Percentiles rank a stretch among this genome's conserved stretches.
Conservation (phyloP, 2,888 invertebrate genomes). For the Sminthurinus aureus region DNA sequence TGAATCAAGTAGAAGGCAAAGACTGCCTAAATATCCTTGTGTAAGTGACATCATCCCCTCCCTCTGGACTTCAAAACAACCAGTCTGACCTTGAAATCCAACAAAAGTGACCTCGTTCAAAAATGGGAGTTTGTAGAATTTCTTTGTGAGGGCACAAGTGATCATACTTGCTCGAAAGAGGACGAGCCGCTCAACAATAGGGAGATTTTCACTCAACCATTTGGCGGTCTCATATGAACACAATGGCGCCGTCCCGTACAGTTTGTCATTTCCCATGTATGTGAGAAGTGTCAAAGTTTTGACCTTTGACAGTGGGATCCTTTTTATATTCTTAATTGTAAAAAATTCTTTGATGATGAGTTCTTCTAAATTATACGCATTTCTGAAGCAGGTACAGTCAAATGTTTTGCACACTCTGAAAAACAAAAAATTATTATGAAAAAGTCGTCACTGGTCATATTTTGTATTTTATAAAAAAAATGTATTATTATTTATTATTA, state of each 20-base stretch:
- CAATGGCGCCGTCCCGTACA: conserved; percentile 14
- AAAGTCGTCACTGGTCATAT: too few relatives aligned
- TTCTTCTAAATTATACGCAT: neutral
- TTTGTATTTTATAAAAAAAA: too few relatives aligned
- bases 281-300: neutral
- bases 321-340: neutral
- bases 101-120: conserved; percentile 22
- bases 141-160: conserved; percentile 9
- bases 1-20: neutral
- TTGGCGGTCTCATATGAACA: conserved; percentile 11
- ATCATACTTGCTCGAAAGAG: conserved; percentile 28
- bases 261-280: conserved; percentile 10
- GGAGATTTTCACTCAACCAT: neutral
- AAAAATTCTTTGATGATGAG: conserved; percentile 15
- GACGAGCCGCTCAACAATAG: conserved; percentile 1
- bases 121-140: neutral
- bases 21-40: neutral
- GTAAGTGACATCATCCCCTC: neutral
- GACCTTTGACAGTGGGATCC: neutral
- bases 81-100: conserved; percentile 18
- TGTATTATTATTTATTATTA: too few relatives aligned
- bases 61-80: neutral
- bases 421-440: too few relatives aligned
- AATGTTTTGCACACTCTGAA: conserved; percentile 2
- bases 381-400: conserved; percentile 6